These are phyloP conservation scores for Knipowitschia caucasica DNA, from an alignment of 2,797 vertebrate species.

Conservation along the genomic window DNA sequence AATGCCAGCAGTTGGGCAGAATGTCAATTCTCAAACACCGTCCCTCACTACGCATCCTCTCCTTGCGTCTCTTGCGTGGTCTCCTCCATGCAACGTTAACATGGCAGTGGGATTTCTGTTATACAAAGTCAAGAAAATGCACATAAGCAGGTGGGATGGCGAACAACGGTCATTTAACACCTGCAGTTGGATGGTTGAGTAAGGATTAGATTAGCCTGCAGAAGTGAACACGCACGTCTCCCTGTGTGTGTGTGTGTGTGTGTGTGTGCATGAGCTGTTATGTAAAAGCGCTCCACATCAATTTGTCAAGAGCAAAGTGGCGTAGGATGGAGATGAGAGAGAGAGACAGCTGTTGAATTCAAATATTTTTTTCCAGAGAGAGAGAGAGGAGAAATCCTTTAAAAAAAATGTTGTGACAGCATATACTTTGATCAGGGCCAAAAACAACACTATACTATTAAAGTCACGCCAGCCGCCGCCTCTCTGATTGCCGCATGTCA, in stretches of 20 bases:
- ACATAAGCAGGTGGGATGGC: conserved; percentile 1
- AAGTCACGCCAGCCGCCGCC: conserved; percentile 7
- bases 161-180: conserved; percentile 34
- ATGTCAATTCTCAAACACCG: conserved; percentile 70
- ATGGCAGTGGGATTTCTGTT: conserved; percentile 45
- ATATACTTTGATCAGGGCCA: conserved; percentile 30
- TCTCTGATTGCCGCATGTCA: conserved; percentile 13
- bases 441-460: conserved; percentile 26
- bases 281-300: conserved; percentile 68
- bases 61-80: conserved; percentile 41
- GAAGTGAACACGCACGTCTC: conserved; percentile 24
- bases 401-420: conserved; percentile 41
- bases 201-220: conserved; percentile 43
- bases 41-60: conserved; percentile 37
- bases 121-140: conserved; percentile 32
- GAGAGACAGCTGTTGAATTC: conserved; percentile 73
- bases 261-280: conserved; percentile 50
- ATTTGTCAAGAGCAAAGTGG: conserved; percentile 70
- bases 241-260: conserved; percentile 24
- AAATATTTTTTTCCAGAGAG: conserved; percentile 60
- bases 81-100: conserved; percentile 67
- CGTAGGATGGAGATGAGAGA: conserved; percentile 66
- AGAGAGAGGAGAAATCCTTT: conserved; percentile 36
- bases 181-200: conserved; percentile 35
- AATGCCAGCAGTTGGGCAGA: conserved; percentile 66